Conservation (phyloP, 2,113 vertebrate genomes). For the Boleophthalmus pectinirostris region DNA sequence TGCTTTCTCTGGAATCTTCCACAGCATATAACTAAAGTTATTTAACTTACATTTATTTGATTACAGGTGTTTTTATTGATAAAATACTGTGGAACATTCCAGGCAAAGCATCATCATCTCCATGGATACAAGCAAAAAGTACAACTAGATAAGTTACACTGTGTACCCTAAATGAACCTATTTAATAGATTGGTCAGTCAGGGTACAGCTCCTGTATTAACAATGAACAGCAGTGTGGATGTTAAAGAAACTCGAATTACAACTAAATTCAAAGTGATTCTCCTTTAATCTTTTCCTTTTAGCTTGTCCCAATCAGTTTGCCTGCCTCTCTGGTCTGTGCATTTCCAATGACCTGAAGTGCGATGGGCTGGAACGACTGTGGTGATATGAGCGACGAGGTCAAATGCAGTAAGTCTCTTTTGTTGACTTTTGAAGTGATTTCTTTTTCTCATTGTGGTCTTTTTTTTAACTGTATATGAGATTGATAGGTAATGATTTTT, state of each 20-base stretch:
- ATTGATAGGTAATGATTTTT: not conserved
- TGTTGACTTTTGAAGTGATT: not conserved
- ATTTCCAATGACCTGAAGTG: conserved; percentile 63
- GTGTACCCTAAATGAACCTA: not conserved
- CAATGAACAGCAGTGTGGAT: not conserved
- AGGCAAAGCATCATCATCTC: too few species aligned
- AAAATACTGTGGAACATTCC: too few species aligned
- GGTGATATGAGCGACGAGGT: conserved; percentile 79
- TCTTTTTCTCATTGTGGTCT: not conserved
- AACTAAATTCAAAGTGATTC: conserved; percentile 9
- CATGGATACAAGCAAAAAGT: too few species aligned
- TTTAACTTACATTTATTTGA: too few species aligned
- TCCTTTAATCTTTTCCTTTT: not conserved
- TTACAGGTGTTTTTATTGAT: too few species aligned
- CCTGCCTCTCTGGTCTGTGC: conserved; percentile 71
- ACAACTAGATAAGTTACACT: not conserved
- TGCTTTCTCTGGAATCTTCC: not conserved
- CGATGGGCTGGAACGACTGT: conserved; percentile 82
- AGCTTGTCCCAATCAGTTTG: conserved; percentile 77
- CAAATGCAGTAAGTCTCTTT: conserved; percentile 68
- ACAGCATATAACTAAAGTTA: too few species aligned
- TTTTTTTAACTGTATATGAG: too few species aligned
- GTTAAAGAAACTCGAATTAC: conserved; percentile 17
- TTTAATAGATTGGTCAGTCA: too few species aligned
- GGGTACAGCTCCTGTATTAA: not conserved